phyloP scores from a whole-genome alignment of 2,797 vertebrate species.

The Muscicapa comitata region DNA sequence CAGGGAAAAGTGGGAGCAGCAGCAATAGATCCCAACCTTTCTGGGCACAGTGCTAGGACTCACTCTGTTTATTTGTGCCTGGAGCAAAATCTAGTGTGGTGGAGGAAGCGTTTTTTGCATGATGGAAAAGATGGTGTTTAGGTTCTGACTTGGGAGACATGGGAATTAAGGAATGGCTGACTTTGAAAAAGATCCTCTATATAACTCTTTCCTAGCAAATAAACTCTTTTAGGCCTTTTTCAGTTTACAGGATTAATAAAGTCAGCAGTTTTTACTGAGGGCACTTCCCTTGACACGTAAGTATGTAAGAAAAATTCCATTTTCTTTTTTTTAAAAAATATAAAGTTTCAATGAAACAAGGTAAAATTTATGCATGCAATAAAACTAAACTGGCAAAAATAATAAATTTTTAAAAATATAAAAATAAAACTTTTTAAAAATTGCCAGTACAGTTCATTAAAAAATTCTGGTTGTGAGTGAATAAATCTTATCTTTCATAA shows the following conservation, averaged over 20 bases:
- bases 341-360: not conserved
- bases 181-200: not conserved
- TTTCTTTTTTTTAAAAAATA: not conserved
- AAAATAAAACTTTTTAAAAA: not conserved
- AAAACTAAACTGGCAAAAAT: not conserved
- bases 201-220: not conserved
- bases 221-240: not conserved
- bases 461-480: not conserved
- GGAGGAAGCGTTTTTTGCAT: not conserved
- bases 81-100: not conserved
- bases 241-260: not conserved
- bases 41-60: not conserved
- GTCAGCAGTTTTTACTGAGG: not conserved
- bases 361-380: not conserved
- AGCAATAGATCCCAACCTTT: slow-evolving; percentile 18
- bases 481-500: not conserved
- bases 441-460: not conserved
- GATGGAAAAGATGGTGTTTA: not conserved
- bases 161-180: slow-evolving; percentile 36
- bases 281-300: rapidly evolving
- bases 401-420: not conserved
- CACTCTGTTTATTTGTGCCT: slow-evolving; percentile 44
- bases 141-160: not conserved
- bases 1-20: not conserved
- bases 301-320: not conserved